Base-by-base conservation (phyloP, 2,797 vertebrate species). In the Prunella strophiata region DNA sequence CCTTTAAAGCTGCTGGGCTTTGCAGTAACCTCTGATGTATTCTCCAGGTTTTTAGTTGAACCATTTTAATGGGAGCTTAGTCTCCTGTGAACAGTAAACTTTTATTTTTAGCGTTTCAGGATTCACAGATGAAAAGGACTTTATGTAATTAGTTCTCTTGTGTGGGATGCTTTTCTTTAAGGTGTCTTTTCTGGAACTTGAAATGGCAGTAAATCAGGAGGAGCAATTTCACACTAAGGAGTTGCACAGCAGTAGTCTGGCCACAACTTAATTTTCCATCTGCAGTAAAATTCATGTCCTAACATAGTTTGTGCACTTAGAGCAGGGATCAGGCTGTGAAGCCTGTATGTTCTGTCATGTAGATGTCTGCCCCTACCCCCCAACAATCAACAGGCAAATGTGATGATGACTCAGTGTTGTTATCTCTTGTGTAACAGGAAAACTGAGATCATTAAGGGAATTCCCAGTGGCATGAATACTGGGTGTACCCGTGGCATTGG, bases 1-100 rank as follows among this genome's bases (percentile, higher is more conserved):
- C 93, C 83, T 94, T 94, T 89, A 89, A 90, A 87, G 76, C 91
- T 88, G 26, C 83, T 76, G 85, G 79, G 83, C 77, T 93, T 94
- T 95, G 71, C 1, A n/a, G 0, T 82, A 96, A 94, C 83, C 17
- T 82, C 89, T 91, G 90, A 90, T 93, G 70, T 85, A 58, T 95
- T 94, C 89, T 94, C 63, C 93, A 91, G 88, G 75, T 82, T 94
- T 94, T 91, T 61, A 85, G 76, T 74, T 90, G 67, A 79, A 63
- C 48, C 40, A 30, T 88, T 90, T 30, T 84, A 79, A 79, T 76
- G 50, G 65, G 68, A 89, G 9, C 70, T 66, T 85, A 80, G 71
- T 90, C 88, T 65, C 59, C 55, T 1, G 2, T 52, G 71, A 78
- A 47, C 67, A 71, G 52, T 76, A 43, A 19, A 10, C 22, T 90